phyloP scores from a whole-genome alignment of 2,888 invertebrate species.

The Sphaerolaimus hirsutus region DNA sequence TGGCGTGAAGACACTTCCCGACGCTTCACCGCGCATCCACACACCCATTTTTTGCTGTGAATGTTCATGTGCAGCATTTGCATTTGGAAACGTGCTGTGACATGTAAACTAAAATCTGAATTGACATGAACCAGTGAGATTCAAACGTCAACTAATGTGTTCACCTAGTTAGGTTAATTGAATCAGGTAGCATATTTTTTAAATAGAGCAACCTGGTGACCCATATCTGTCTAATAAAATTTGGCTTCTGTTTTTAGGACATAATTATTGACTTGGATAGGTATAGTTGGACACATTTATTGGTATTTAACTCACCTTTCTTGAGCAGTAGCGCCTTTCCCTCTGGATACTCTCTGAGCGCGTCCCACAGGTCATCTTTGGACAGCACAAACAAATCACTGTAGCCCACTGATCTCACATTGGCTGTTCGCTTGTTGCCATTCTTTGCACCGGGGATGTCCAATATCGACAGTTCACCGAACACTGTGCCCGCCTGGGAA shows the following conservation, averaged over 20 bases:
- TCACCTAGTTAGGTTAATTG: no score
- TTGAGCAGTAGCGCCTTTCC: slow-evolving; percentile 56
- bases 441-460: slow-evolving; percentile 26
- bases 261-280: not conserved
- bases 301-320: slow-evolving; percentile 39
- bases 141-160: no score
- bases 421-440: slow-evolving; percentile 19
- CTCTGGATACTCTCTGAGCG: slow-evolving; percentile 46
- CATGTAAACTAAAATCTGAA: no score
- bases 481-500: slow-evolving; percentile 29
- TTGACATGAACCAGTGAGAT: no score
- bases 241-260: not conserved
- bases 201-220: not conserved
- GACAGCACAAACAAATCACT: slow-evolving; percentile 20
- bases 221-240: not conserved
- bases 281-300: slow-evolving; percentile 1
- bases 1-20: no score
- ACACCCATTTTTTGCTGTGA: no score
- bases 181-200: no score
- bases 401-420: slow-evolving; percentile 9
- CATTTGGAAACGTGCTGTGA: no score
- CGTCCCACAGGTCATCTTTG: slow-evolving; percentile 21
- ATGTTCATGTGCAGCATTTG: no score
- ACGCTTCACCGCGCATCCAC: no score
- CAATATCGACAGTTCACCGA: slow-evolving; percentile 29